Conservation (phyloP, 2,113 vertebrate species). For the Artemisiospiza belli region DNA sequence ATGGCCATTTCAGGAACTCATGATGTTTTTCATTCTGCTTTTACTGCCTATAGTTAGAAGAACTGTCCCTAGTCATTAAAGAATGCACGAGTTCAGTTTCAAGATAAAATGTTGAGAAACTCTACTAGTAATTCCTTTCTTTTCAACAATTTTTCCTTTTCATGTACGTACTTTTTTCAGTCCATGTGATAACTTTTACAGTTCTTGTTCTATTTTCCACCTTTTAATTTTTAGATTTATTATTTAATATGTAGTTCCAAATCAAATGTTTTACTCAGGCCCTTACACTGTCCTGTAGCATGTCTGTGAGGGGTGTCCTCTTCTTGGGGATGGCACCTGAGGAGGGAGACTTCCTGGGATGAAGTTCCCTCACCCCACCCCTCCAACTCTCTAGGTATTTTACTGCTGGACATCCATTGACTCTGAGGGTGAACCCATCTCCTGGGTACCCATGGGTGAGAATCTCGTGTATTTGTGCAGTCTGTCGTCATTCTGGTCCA, state of each 20-base stretch:
- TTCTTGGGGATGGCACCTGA: neutral
- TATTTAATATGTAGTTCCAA: neutral
- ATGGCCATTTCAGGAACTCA: neutral
- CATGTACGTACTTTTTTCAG: neutral
- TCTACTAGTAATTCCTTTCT: neutral
- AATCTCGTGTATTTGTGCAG: neutral
- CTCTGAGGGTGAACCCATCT: neutral
- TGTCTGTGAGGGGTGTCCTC: neutral
- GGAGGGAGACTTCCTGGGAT: neutral
- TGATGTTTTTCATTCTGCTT: neutral
- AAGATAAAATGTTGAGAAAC: neutral
- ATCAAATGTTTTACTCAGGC: neutral
- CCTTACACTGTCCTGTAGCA: accelerated
- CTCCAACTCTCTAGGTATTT: neutral
- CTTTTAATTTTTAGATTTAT: neutral
- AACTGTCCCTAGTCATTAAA: neutral
- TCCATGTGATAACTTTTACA: neutral
- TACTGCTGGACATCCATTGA: neutral
- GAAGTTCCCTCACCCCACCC: neutral
- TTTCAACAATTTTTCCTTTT: neutral
- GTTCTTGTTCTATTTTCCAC: neutral
- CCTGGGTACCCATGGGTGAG: neutral
- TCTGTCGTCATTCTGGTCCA: neutral
- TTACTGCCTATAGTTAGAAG: neutral
- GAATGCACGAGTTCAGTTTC: neutral